Evolutionary conservation across 2,113 vertebrate genomes (phyloP).

Genomic region (Choloepus hoffmanni): DNA sequence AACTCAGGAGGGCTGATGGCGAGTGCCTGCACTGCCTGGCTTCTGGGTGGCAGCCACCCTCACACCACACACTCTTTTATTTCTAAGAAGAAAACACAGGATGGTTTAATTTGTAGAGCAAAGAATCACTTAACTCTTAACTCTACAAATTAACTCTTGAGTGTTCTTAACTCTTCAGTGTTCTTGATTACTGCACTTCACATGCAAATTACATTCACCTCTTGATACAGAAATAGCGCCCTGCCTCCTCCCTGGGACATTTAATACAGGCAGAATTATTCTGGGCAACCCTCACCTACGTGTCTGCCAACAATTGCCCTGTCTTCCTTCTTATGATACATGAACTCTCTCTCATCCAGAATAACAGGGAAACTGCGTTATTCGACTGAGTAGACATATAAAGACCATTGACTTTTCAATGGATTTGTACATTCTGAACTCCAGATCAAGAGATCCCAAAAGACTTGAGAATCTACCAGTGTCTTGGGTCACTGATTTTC

Average conservation of each 20-base stretch:
- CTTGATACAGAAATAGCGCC: slow-evolving; percentile 38
- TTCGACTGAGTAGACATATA: slow-evolving; percentile 4
- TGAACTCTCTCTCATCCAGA: background rate
- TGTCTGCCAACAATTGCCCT: background rate
- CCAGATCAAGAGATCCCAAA: slow-evolving; percentile 32
- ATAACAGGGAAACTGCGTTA: background rate
- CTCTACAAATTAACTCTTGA: too few species aligned
- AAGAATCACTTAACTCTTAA: background rate
- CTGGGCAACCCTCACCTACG: background rate
- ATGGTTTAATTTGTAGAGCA: slow-evolving; percentile 71
- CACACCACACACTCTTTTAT: too few species aligned
- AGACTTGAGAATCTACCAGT: slow-evolving; percentile 20
- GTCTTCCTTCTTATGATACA: background rate
- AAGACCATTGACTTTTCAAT: slow-evolving; percentile 1
- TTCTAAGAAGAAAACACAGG: slow-evolving; percentile 58
- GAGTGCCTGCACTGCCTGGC: too few species aligned
- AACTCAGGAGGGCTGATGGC: too few species aligned
- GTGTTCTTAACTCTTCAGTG: background rate
- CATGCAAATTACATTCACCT: slow-evolving; percentile 63
- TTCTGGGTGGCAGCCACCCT: too few species aligned
- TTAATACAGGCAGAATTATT: slow-evolving; percentile 19
- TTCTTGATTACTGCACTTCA: slow-evolving; percentile 69
- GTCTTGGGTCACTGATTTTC: slow-evolving; percentile 43
- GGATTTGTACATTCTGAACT: slow-evolving; percentile 35
- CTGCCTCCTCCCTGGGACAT: background rate